Evolutionary conservation across 2,888 invertebrate genomes (phyloP).

Genomic region (Caradrina kadenii): DNA sequence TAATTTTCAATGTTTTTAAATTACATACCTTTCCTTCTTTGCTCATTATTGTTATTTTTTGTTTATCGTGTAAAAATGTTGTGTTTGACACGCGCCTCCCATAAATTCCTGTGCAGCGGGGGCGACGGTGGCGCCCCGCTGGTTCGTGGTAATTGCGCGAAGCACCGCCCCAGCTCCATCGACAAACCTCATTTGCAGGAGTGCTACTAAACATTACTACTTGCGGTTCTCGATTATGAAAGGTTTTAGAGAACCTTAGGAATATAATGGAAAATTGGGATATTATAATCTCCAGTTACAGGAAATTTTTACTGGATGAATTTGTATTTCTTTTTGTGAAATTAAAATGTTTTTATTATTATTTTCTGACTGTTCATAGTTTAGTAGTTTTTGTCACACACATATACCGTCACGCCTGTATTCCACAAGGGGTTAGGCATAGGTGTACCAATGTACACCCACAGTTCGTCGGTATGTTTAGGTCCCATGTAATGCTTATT

Average conservation of each 20-base stretch:
- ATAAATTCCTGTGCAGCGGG: conserved; percentile 76
- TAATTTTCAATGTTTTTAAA: neutral
- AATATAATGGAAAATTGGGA: neutral
- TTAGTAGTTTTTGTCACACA: no score
- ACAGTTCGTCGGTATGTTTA: no score
- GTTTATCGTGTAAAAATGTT: conserved; percentile 46
- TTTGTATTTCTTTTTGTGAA: no score
- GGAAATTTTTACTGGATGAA: no score
- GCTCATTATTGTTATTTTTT: conserved; percentile 19
- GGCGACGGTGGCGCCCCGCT: conserved; percentile 71
- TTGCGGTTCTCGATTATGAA: conserved; percentile 62
- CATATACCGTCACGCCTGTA: no score
- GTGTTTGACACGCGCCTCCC: conserved; percentile 61
- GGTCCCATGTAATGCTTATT: no score
- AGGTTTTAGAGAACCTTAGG: neutral
- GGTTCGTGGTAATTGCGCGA: conserved; percentile 77
- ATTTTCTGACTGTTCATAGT: no score
- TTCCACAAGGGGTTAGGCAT: no score
- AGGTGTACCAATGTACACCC: no score
- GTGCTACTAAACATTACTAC: conserved; percentile 68
- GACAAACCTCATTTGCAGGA: conserved; percentile 80
- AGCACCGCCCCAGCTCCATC: conserved; percentile 74
- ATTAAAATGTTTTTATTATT: no score
- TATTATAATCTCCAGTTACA: neutral
- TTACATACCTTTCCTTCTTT: conserved; percentile 7